These are phyloP conservation scores for Drosophila tanythrix DNA, from an alignment of 2,888 invertebrate genomes.

Conservation along the genomic window DNA sequence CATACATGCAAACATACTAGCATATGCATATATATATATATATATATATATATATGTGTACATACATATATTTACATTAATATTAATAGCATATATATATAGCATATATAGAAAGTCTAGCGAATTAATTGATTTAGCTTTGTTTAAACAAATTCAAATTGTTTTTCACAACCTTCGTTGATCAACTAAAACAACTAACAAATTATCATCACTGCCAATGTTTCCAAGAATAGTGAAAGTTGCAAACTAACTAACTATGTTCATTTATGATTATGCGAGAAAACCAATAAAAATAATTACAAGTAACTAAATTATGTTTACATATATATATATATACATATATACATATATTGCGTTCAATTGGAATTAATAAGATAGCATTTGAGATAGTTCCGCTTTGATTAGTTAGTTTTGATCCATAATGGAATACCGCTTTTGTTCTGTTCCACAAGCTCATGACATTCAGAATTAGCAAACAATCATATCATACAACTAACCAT, in stretches of 20 bases:
- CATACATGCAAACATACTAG: neutral
- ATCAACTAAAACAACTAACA: constrained; percentile 18
- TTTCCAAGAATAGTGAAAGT: constrained; percentile 16
- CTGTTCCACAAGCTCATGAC: constrained; percentile 43
- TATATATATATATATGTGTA: constrained; percentile 19
- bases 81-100: constrained; percentile 28
- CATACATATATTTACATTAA: constrained; percentile 13
- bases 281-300: constrained; percentile 19
- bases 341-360: constrained; percentile 3
- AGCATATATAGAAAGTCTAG: constrained; percentile 34
- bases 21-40: constrained; percentile 3
- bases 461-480: constrained; percentile 61
- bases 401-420: constrained; percentile 1
- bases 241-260: constrained; percentile 12
- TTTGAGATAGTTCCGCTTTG: constrained; percentile 14
- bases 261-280: constrained; percentile 17
- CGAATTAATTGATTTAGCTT: constrained; percentile 23
- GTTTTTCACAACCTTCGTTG: constrained; percentile 22
- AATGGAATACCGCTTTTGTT: constrained; percentile 27
- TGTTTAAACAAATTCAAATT: constrained; percentile 6
- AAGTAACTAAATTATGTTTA: constrained; percentile 10
- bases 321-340: constrained; percentile 2
- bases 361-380: neutral
- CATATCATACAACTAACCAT: constrained; percentile 62
- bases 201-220: constrained; percentile 54